Evolutionary conservation across 2,113 vertebrate species (phyloP), one percentile per base, ranked within the genome.

Genomic region (Elgaria multicarinata): DNA sequence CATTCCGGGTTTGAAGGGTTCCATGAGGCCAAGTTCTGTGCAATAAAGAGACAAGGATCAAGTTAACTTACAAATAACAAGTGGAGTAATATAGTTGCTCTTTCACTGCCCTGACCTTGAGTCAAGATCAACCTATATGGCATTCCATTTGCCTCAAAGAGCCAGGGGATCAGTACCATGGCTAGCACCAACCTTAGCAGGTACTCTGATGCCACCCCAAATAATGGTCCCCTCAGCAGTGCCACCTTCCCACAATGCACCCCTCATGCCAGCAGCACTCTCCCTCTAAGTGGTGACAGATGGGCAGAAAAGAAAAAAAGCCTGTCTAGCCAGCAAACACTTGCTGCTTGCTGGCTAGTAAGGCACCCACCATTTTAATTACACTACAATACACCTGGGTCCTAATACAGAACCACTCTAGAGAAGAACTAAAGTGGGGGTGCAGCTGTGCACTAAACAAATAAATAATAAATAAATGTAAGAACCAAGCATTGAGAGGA

Each of bases 21-120:
- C 99, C 99, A 99, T 91, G 97, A 97, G 91, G 98, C 97, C 91
- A 99, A 95, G 95, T 99, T 99, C 99, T 99, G 94, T 36, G 83
- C 58, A 90, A 93, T 79, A 16, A 93, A 74, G 55, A 53, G 91
- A 90, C 26, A 87, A 74, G 84, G 31, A 78, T 2, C 13, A 85
- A 87, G 91, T 79, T 6, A 66, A 33, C 89, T 89, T 75, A 91
- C 9, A 87, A 78, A 71, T 0, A 76, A 7, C 42, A 58, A 58
- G 55, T 8, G 55, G 55, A 58, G 28, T 22, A 44, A 6, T 33
- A 16, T 77, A 33, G 20, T 64, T 81, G 16, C 20, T 39, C 39
- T 44, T 88, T 62, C 31, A 76, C 28, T 78, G 24, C 44, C 20
- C 33, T 36, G 8, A 6, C 28, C 6, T 12, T 28, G 14, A 6